These are phyloP conservation scores for Parnassius apollo DNA, from an alignment of 2,888 invertebrate species.

Conservation along the genomic window DNA sequence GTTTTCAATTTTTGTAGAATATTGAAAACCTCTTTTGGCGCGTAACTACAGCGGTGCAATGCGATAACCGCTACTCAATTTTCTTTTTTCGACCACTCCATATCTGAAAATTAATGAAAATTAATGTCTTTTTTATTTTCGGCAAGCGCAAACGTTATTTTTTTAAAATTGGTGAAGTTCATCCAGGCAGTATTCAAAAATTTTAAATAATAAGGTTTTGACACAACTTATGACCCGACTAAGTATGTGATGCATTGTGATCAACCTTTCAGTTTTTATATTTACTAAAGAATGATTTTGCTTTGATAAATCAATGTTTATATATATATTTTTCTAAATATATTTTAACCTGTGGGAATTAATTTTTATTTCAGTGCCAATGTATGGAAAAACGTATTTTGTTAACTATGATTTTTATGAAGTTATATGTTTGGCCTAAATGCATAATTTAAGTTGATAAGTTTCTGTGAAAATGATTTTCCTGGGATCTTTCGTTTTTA, in stretches of 20 bases:
- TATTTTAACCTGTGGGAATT: constrained; percentile 42
- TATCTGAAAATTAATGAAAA: too few relatives aligned
- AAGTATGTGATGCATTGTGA: constrained; percentile 42
- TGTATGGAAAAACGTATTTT: constrained; percentile 42
- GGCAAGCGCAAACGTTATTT: too few relatives aligned
- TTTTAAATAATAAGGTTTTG: too few relatives aligned
- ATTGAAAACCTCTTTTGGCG: too few relatives aligned
- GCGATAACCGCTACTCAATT: too few relatives aligned
- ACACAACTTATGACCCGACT: too few relatives aligned
- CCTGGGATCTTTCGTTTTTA: neutral
- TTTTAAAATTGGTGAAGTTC: too few relatives aligned
- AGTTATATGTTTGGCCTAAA: constrained; percentile 4
- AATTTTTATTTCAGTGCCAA: constrained; percentile 46
- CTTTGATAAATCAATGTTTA: constrained; percentile 57
- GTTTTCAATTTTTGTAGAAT: too few relatives aligned
- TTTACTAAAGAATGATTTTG: constrained; percentile 60
- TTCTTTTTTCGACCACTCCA: too few relatives aligned
- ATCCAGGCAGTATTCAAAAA: too few relatives aligned
- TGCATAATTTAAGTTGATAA: constrained; percentile 3
- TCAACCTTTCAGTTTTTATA: constrained; percentile 56
- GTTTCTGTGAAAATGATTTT: neutral
- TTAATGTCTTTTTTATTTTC: too few relatives aligned
- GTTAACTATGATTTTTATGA: constrained; percentile 8
- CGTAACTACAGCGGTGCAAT: too few relatives aligned
- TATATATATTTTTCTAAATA: constrained; percentile 53